A percentile compares a stretch with the other conserved stretches of the same genome.
Evolutionary conservation across 2,888 invertebrate species (phyloP).

Genomic region (Tridacna crocea): DNA sequence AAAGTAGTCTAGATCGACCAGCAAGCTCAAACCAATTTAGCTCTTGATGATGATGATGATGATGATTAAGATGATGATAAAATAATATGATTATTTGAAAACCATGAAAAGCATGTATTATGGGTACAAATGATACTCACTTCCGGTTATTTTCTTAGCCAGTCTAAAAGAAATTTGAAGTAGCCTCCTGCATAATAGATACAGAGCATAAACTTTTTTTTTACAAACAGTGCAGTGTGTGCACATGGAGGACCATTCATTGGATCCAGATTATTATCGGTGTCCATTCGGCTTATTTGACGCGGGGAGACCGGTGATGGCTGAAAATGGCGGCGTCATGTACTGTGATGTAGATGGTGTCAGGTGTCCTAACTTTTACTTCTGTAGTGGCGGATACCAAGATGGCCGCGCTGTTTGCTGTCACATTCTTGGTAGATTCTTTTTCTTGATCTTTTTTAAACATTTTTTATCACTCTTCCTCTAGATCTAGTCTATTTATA

Average conservation of each 20-base stretch:
- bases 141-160: no score
- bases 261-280: conserved; percentile 30
- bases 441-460: neutral
- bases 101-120: no score
- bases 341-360: conserved; percentile 52
- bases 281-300: conserved; percentile 55
- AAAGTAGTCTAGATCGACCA: no score
- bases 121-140: no score
- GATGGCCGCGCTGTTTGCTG: conserved; percentile 50
- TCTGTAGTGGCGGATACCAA: conserved; percentile 45
- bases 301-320: conserved; percentile 31
- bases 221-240: neutral
- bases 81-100: no score
- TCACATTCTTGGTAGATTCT: conserved; percentile 46
- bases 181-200: no score
- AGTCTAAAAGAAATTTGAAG: no score
- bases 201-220: no score
- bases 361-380: conserved; percentile 40
- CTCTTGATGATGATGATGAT: no score
- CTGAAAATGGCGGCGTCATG: conserved; percentile 40
- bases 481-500: neutral
- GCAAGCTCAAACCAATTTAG: no score
- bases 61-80: no score
- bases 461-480: neutral
- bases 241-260: conserved; percentile 1